Base-by-base conservation (phyloP, 2,113 vertebrate genomes). In the Catharus bicknelli region DNA sequence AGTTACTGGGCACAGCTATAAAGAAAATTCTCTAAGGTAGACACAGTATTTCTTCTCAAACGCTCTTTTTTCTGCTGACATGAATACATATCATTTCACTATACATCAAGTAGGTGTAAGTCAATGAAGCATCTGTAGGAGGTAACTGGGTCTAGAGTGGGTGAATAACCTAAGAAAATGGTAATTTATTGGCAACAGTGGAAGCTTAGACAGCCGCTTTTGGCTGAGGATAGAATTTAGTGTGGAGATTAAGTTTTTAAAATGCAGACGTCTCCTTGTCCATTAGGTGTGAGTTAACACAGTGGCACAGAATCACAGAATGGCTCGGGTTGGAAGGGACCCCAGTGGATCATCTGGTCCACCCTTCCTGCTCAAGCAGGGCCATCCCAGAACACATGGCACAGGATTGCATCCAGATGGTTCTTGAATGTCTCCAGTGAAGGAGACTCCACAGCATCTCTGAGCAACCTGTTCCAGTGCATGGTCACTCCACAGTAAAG, bases 341-440 rank as follows among this genome's bases (percentile, higher is more conserved):
- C 45, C 3, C 27, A 29, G 16, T 23, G 38, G 32, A 0, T 23
- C 14, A 7, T 23, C 4, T 20, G 13, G 3, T 63, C 7, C n/a
- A 42, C 2, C 16, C 16, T 55, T 29, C 29, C 8, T 70, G 29
- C 15, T 47, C 40, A 25, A 4, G 40, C 23, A 40, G 38, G 27
- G 4, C 1, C 29, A 45, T 23, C 15, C 18, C 23, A n/a, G n/a
- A 47, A 8, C 8, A 34, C 25, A 17, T 1, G 1, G n/a, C 27
- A 22, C n/a, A 38, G 13, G 13, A 48, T 4, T 42, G 64, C 2
- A 1, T 16, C 40, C 25, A n/a, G 9, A 16, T 2, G 0, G 1
- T 17, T 55, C 34, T 14, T 13, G 22, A 29, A 2, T 51, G 73
- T 38, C 15, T 73, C 43, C 32, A n/a, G 15, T 7, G 13, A 23